Conservation (phyloP, 1,140 invertebrate species). For the Anoplolepis gracilipes region DNA sequence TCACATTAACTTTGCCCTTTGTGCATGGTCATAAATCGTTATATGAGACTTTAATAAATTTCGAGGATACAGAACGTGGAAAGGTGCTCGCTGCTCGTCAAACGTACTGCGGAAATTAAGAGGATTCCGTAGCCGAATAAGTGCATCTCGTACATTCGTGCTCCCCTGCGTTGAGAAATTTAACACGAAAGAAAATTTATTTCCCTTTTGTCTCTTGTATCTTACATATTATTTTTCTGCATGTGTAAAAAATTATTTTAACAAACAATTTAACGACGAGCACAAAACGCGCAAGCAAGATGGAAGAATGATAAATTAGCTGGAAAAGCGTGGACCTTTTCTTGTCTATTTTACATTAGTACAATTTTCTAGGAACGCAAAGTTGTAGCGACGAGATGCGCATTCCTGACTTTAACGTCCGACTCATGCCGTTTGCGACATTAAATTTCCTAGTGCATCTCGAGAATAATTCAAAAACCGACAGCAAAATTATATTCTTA, state of each 20-base stretch:
- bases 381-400: background rate
- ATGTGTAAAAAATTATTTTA: background rate
- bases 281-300: background rate
- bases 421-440: background rate
- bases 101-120: conserved; percentile 32
- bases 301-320: background rate
- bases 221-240: background rate
- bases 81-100: conserved; percentile 21
- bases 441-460: background rate
- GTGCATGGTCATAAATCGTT: conserved; percentile 40
- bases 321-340: background rate
- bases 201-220: background rate
- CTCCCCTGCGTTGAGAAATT: background rate
- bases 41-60: conserved; percentile 55
- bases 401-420: conserved; percentile 5
- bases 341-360: background rate
- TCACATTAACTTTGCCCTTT: conserved; percentile 33
- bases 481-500: background rate
- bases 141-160: background rate
- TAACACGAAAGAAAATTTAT: conserved; percentile 11
- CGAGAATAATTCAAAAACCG: conserved; percentile 35
- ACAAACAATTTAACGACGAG: background rate
- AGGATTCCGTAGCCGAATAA: conserved; percentile 17
- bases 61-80: conserved; percentile 4
- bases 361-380: conserved; percentile 1